phyloP scores from a whole-genome alignment of 2,888 invertebrate genomes.

The Acleris sparsana region DNA sequence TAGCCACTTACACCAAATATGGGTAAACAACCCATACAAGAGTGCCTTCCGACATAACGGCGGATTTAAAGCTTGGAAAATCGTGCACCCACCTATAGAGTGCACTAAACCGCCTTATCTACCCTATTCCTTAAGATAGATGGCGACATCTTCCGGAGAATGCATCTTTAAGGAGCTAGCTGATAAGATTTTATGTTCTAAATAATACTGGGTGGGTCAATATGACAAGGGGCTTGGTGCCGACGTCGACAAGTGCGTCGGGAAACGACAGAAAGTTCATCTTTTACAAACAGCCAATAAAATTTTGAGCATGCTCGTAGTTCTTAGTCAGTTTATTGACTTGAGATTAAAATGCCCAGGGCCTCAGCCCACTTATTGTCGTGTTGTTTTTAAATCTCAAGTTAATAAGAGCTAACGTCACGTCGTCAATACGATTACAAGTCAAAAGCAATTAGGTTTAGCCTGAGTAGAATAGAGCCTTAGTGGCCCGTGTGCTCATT shows the following conservation, averaged over 20 bases:
- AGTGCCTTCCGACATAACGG: conserved; percentile 57
- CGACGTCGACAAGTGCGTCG: not conserved
- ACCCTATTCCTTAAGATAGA: conserved; percentile 71
- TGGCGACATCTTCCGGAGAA: conserved; percentile 65
- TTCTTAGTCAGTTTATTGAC: no score
- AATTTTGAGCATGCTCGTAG: no score
- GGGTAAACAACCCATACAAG: conserved; percentile 38
- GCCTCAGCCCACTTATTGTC: no score
- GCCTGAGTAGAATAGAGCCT: no score
- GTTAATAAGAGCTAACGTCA: no score
- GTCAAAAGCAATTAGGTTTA: no score
- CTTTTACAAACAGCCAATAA: not conserved
- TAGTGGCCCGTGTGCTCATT: no score
- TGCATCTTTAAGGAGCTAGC: conserved; percentile 66
- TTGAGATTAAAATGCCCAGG: no score
- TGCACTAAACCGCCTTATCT: conserved; percentile 73
- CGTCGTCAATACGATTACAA: no score
- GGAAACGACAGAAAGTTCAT: not conserved
- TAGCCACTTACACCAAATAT: conserved; percentile 40
- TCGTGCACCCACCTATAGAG: conserved; percentile 60
- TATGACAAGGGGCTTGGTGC: conserved; percentile 42
- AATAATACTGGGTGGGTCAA: conserved; percentile 57
- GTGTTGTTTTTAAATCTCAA: no score
- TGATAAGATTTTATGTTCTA: conserved; percentile 72
- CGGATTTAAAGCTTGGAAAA: conserved; percentile 59